Evolutionary conservation across 2,888 invertebrate genomes (phyloP), one percentile per base, ranked within the genome.

Genomic region (Leucoptera coffeella): DNA sequence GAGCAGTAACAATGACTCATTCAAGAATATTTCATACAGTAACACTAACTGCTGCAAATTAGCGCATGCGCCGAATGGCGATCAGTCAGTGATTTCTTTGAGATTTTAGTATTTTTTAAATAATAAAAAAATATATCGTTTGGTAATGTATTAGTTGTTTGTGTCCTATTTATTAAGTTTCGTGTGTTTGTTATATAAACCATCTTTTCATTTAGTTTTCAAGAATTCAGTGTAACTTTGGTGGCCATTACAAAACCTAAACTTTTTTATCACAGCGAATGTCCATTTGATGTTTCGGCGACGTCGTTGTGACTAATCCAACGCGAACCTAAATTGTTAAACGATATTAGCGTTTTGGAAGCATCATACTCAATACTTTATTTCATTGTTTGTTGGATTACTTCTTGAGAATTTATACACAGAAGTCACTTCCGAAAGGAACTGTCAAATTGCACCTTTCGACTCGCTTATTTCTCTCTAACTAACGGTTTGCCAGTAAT

Each of bases 11-110:
- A n/a, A n/a, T n/a, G n/a, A n/a, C n/a, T n/a, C n/a, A n/a, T n/a
- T n/a, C n/a, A n/a, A n/a, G n/a, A n/a, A n/a, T n/a, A n/a, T n/a
- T n/a, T n/a, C n/a, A n/a, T n/a, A n/a, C n/a, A n/a, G n/a, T n/a
- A n/a, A n/a, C n/a, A n/a, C n/a, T n/a, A n/a, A n/a, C n/a, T 46
- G 49, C 46, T 52, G 51, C 62, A 62, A 67, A 65, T 69, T 69
- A 62, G 69, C 67, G 67, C 67, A 69, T 69, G 67, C 67, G 67
- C 67, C 65, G 67, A 67, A 69, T 69, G 67, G 67, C 65, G 67
- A 69, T 60, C 53, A n/a, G n/a, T n/a, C n/a, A 61, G 65, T 67
- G 65, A 67, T 49, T 62, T 56, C 62, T 65, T 65, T 64, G 61
- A 62, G 65, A 62, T 57, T 57, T 36, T 51, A 52, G 47, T 23